Evolutionary conservation across 1,140 invertebrate species (phyloP).

Genomic region (Drosophila eugracilis): DNA sequence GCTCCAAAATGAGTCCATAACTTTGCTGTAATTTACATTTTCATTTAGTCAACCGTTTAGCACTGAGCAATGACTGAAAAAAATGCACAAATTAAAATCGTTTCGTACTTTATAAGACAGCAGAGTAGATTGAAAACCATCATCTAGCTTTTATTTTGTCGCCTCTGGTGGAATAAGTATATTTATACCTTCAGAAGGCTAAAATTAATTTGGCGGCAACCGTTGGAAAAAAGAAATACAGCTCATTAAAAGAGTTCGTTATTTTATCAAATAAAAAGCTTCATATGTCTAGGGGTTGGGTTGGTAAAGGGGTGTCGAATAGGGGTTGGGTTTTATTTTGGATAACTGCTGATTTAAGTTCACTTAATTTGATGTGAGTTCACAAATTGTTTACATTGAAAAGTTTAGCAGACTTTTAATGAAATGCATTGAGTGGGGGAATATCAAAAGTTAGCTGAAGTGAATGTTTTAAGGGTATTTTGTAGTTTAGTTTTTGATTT

Average conservation of each 20-base stretch:
- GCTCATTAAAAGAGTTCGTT: slow-evolving; percentile 31
- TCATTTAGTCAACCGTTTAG: slow-evolving; percentile 67
- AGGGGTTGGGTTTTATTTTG: slow-evolving; percentile 5
- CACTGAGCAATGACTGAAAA: slow-evolving; percentile 25
- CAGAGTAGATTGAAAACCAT: slow-evolving; percentile 19
- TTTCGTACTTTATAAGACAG: slow-evolving; percentile 35
- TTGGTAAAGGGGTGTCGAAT: not conserved
- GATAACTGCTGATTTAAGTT: slow-evolving; percentile 8
- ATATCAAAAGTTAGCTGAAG: slow-evolving; percentile 3
- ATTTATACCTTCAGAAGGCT: slow-evolving; percentile 15
- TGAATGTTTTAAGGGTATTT: not conserved
- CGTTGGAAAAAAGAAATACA: slow-evolving; percentile 26
- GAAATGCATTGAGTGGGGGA: not conserved
- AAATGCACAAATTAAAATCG: slow-evolving; percentile 73
- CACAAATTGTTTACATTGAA: slow-evolving; percentile 4
- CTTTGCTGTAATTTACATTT: slow-evolving; percentile 77
- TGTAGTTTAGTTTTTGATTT: not conserved
- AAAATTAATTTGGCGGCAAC: slow-evolving; percentile 50
- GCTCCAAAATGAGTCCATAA: slow-evolving; percentile 69
- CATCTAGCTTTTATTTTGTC: slow-evolving; percentile 25
- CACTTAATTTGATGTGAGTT: not conserved
- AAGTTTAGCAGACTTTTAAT: slow-evolving; percentile 8
- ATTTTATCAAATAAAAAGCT: slow-evolving; percentile 39
- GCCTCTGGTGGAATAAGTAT: slow-evolving; percentile 41
- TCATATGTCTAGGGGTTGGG: not conserved